Conservation (phyloP, 2,113 vertebrate genomes). For the Ciconia boyciana region DNA sequence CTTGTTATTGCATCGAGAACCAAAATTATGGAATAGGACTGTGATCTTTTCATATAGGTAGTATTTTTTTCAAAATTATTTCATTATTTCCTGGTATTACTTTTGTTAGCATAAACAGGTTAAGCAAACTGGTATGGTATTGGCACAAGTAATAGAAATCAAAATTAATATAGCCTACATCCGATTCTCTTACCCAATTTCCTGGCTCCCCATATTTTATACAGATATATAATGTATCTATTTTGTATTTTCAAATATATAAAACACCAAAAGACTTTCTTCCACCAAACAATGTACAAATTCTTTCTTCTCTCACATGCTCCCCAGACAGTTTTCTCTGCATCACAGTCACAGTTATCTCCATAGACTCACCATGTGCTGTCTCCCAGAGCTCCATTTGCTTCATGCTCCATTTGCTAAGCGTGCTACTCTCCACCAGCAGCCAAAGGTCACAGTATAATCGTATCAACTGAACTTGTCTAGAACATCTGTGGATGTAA, state of each 20-base stretch:
- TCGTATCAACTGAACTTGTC: not conserved
- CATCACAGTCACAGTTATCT: not conserved
- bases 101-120: constrained; percentile 7
- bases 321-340: not conserved
- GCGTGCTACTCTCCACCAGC: not conserved
- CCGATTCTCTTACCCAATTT: not conserved
- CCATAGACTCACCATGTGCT: not conserved
- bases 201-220: not conserved
- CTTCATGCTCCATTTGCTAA: not conserved
- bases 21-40: constrained; percentile 28
- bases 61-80: not conserved
- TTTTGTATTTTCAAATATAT: not conserved
- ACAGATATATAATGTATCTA: not conserved
- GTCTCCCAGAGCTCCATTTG: not conserved
- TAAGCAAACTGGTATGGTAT: not conserved
- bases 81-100: constrained; percentile 16
- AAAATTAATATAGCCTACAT: not conserved
- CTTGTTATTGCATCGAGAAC: not conserved
- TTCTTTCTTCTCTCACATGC: not conserved
- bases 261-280: not conserved
- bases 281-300: not conserved
- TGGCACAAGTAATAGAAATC: not conserved
- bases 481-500: not conserved
- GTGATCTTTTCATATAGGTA: not conserved
- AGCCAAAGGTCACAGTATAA: not conserved